phyloP scores from a whole-genome alignment of 2,888 invertebrate genomes.

The Meandrusa payeni region DNA sequence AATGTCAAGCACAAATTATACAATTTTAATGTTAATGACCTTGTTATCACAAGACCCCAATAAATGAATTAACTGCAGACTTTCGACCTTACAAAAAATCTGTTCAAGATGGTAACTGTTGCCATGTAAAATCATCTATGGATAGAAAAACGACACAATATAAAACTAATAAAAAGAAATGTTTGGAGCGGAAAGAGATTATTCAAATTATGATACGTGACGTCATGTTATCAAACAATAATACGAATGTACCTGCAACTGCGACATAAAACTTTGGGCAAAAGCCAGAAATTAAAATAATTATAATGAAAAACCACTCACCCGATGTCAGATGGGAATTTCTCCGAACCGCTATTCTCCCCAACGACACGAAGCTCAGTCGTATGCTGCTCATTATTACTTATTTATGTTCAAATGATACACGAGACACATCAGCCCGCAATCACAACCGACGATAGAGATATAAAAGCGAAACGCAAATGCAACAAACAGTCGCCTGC shows the following conservation, averaged over 20 bases:
- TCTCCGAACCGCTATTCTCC: slow-evolving; percentile 71
- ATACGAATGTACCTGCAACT: slow-evolving; percentile 36
- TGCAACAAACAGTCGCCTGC: slow-evolving; percentile 37
- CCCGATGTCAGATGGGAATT: slow-evolving; percentile 70
- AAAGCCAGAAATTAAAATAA: slow-evolving; percentile 46
- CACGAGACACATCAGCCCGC: slow-evolving; percentile 65
- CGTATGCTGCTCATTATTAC: slow-evolving; percentile 75
- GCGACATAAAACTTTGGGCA: slow-evolving; percentile 56
- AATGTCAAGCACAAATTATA: slow-evolving; percentile 30
- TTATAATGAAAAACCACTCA: slow-evolving; percentile 48
- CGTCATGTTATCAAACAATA: slow-evolving; percentile 69
- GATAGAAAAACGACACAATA: no score
- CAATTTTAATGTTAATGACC: slow-evolving; percentile 37
- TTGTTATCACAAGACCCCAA: slow-evolving; percentile 26
- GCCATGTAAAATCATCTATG: neutral
- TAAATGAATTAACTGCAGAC: slow-evolving; percentile 1
- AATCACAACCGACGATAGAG: slow-evolving; percentile 48
- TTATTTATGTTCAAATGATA: slow-evolving; percentile 40
- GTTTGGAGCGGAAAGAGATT: neutral
- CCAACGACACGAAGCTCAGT: slow-evolving; percentile 72
- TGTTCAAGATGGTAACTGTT: neutral
- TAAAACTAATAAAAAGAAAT: no score
- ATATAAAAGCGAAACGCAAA: slow-evolving; percentile 54
- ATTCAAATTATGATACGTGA: slow-evolving; percentile 31
- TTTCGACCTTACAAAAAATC: neutral